Percentiles rank a stretch among this genome's conserved stretches.
These are phyloP conservation scores for Macrotis lagotis DNA, from an alignment of 2,113 vertebrate genomes.

Conservation along the genomic window DNA sequence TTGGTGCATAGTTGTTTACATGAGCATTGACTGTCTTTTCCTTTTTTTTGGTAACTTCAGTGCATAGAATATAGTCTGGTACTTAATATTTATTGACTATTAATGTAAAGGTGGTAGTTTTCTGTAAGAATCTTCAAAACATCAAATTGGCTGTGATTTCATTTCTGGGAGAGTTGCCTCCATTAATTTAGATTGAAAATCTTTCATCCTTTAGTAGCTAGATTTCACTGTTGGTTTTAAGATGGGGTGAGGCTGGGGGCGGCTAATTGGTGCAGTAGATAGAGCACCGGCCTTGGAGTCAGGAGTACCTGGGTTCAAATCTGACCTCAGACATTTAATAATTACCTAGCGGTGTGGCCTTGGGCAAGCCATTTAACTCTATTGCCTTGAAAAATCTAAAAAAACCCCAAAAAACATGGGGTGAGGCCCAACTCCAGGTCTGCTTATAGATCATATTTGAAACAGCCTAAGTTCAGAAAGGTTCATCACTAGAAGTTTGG, in stretches of 20 bases:
- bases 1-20: neutral
- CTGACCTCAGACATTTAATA: too few species aligned
- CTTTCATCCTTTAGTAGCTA: neutral
- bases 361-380: too few species aligned
- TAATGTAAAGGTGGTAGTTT: neutral
- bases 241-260: neutral
- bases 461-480: neutral
- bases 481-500: neutral
- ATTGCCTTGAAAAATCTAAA: too few species aligned
- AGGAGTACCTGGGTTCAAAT: too few species aligned
- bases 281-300: too few species aligned
- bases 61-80: neutral
- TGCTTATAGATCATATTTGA: neutral
- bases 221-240: neutral
- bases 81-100: neutral
- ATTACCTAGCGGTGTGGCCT: too few species aligned
- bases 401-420: too few species aligned
- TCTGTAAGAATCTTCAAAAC: neutral
- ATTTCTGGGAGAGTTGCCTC: neutral
- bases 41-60: neutral
- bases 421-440: too few species aligned
- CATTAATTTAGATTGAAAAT: neutral
- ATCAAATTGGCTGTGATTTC: neutral
- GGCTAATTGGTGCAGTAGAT: too few species aligned
- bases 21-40: neutral